Base-by-base conservation (phyloP, 2,888 invertebrate genomes). In the Prenolepis imparis region DNA sequence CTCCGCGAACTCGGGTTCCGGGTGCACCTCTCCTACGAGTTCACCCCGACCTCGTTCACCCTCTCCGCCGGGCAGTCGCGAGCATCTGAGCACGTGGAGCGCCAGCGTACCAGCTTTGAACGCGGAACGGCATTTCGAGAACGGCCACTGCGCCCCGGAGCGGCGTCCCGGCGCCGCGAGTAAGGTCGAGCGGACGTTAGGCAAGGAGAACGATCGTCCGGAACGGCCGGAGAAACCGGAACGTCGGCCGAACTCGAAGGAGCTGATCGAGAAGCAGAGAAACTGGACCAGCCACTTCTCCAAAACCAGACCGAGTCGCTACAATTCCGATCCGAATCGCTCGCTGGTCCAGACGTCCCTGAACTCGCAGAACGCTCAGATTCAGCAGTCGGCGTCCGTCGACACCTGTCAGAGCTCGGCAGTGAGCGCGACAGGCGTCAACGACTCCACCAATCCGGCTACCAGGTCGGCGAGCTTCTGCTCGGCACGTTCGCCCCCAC, bases 241-340 rank as follows among this genome's bases (percentile, higher is more conserved):
- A 93, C 95, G 98, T 81, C 97, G 97, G 92, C 97, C 98, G 91
- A 97, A 96, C 92, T 98, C 97, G 86, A 97, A 98, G 90, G 98
- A 98, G 94, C 95, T 98, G 80, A 98, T 98, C 90, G 98, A 98
- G 95, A 98, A 98, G 92, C 98, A 98, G 93, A 97, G 97, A 93
- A 98, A 98, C 95, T 98, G 98, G 98, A 98, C 98, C 44, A 97
- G 98, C 85, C 98, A 98, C 95, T 98, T 98, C 94, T 97, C 97
- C 84, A 98, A 98, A 95, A 96, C 97, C 73, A 96, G 97, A 89
- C 96, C 97, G 67, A 95, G 95, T 88, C 95, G 96, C 82, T 96
- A 96, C 85, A 96, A 96, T 90, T 96, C 96, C 92, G 97, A 97
- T 94, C 96, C 96, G 12, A 96, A 96, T 93, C 96, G 96, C 85